These are phyloP conservation scores for Drosophila koepferae DNA, from an alignment of 2,888 invertebrate genomes.

Conservation along the genomic window DNA sequence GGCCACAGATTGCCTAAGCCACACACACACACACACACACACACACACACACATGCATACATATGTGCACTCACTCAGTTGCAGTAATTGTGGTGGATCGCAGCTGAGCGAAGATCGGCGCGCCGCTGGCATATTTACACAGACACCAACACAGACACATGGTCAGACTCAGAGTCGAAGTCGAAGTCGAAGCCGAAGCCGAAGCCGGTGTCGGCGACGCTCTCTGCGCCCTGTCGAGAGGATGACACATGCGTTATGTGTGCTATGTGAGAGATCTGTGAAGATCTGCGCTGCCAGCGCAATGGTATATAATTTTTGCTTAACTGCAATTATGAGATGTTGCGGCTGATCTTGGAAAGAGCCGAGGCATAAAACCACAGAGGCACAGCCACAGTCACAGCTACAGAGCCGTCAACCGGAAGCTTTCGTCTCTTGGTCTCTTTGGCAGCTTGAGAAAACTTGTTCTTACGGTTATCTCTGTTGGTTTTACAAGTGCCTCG, in stretches of 20 bases:
- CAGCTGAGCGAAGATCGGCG: constrained; percentile 55
- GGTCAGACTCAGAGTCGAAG: constrained; percentile 18
- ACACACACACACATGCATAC: constrained; percentile 14
- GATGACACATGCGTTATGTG: constrained; percentile 57
- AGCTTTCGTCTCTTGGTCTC: constrained; percentile 52
- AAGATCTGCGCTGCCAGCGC: constrained; percentile 29
- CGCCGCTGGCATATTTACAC: constrained; percentile 70
- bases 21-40: constrained; percentile 18
- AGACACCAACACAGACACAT: constrained; percentile 41
- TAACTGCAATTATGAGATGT: constrained; percentile 79
- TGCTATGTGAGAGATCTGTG: constrained; percentile 31
- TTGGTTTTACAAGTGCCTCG: constrained; percentile 73
- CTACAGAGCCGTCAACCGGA: constrained; percentile 60
- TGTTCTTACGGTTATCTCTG: constrained; percentile 76
- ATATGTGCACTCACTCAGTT: constrained; percentile 27
- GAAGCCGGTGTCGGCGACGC: neutral
- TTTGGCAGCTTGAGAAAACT: constrained; percentile 48
- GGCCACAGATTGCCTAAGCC: constrained; percentile 49
- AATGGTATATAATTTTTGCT: constrained; percentile 76
- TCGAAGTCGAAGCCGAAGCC: too few relatives aligned
- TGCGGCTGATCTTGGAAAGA: constrained; percentile 68
- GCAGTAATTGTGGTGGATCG: constrained; percentile 69
- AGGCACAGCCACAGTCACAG: constrained; percentile 9
- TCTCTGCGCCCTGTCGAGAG: constrained; percentile 13
- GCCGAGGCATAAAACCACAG: constrained; percentile 32